A percentile compares a stretch with the other conserved stretches of the same genome.
These are phyloP conservation scores for Pygmarrhopalites habei DNA, from an alignment of 1,140 invertebrate species.

Conservation along the genomic window DNA sequence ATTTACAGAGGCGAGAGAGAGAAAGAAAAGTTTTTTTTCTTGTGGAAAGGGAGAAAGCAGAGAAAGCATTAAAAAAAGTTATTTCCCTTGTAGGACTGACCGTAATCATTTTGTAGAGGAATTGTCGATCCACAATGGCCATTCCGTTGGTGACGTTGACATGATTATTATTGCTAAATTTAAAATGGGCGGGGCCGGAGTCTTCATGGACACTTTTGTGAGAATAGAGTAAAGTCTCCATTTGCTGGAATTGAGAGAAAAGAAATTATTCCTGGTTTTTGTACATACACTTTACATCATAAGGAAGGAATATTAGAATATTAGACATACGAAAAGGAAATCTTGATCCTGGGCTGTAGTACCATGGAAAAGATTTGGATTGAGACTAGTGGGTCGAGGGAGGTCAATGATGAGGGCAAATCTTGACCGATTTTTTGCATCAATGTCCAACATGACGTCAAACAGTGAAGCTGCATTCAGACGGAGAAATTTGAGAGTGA, in stretches of 20 bases:
- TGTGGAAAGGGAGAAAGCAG: no score
- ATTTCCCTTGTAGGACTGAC: no score
- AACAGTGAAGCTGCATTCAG: constrained; percentile 29
- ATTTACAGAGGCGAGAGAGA: no score
- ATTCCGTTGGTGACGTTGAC: constrained; percentile 1
- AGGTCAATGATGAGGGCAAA: constrained; percentile 34
- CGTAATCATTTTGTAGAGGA: constrained; percentile 35
- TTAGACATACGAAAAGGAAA: constrained; percentile 22
- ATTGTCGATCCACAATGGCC: constrained; percentile 22
- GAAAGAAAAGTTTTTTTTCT: no score
- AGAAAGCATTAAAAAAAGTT: no score
- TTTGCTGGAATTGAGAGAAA: no score
- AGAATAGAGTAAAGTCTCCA: neutral
- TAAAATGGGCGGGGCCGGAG: neutral
- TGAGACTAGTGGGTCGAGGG: constrained; percentile 31
- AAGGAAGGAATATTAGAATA: no score
- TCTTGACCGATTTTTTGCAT: constrained; percentile 22
- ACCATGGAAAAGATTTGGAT: constrained; percentile 28
- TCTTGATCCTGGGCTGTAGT: constrained; percentile 20
- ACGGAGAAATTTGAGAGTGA: constrained; percentile 19
- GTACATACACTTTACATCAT: no score
- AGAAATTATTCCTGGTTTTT: no score
- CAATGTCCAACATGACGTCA: constrained; percentile 33
- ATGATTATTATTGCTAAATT: constrained; percentile 1
- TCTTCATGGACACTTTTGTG: neutral